Evolutionary conservation across 2,797 vertebrate species (phyloP).

Genomic region (Hozukius guyotensis): DNA sequence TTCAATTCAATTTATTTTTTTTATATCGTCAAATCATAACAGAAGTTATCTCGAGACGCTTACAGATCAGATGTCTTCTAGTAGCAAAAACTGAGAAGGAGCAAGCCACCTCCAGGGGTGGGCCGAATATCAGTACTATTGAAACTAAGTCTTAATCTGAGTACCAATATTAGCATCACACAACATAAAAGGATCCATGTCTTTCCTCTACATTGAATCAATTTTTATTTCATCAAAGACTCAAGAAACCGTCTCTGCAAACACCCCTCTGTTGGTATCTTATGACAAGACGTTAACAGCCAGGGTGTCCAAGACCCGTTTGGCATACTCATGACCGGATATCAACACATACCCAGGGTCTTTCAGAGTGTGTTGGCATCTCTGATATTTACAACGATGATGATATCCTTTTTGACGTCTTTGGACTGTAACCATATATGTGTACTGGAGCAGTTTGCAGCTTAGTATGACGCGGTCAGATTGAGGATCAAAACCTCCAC

Average conservation of each 20-base stretch:
- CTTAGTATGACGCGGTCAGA: not conserved
- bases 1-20: no score
- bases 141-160: not conserved
- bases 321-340: not conserved
- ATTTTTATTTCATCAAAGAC: not conserved
- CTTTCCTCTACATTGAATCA: not conserved
- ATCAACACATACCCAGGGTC: not conserved
- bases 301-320: not conserved
- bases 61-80: not conserved
- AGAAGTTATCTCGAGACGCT: no score
- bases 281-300: not conserved
- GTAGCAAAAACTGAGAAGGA: not conserved
- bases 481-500: not conserved
- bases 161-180: not conserved
- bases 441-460: not conserved
- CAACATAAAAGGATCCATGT: not conserved
- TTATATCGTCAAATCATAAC: no score
- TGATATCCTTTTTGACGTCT: not conserved
- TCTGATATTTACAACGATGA: slow-evolving; percentile 1
- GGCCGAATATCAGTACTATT: not conserved
- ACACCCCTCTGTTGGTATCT: not conserved
- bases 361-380: not conserved
- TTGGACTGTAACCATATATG: slow-evolving; percentile 3
- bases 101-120: not conserved
- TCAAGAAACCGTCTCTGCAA: not conserved